phyloP scores from a whole-genome alignment of 30 jellyfish, hydroid and myxozoan genomes.

The Nemopilema nomurai region DNA sequence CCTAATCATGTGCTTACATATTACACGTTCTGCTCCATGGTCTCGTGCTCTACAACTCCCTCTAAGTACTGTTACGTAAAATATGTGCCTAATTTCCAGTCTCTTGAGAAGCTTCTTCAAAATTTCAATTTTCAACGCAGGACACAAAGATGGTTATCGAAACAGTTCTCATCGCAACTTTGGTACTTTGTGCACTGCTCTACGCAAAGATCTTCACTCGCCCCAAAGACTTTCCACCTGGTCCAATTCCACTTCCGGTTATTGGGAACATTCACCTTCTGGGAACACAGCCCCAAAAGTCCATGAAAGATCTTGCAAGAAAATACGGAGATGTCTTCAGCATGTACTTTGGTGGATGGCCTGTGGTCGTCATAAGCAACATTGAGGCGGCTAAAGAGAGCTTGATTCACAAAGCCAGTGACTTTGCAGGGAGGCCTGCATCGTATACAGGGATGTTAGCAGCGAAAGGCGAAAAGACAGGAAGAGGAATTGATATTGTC shows the following conservation, averaged over 20 bases:
- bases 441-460: slow-evolving; percentile 25
- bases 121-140: no score
- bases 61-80: no score
- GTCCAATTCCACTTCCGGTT: slow-evolving; percentile 60
- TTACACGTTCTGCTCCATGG: no score
- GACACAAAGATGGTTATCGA: slow-evolving; percentile 23
- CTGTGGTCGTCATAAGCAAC: slow-evolving; percentile 30
- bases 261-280: slow-evolving; percentile 60
- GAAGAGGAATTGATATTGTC: slow-evolving; percentile 61
- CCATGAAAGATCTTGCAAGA: slow-evolving; percentile 19
- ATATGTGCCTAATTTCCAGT: no score
- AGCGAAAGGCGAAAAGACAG: slow-evolving; percentile 70
- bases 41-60: no score
- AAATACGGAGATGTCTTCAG: slow-evolving; percentile 60
- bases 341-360: slow-evolving; percentile 51
- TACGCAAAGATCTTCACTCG: slow-evolving; percentile 23
- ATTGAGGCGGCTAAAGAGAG: slow-evolving; percentile 63
- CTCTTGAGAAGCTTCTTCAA: no score
- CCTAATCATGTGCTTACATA: no score
- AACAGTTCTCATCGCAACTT: slow-evolving; percentile 14
- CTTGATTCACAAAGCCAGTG: slow-evolving; percentile 36
- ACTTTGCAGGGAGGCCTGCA: slow-evolving; percentile 77
- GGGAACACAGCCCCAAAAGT: slow-evolving; percentile 50
- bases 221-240: slow-evolving; percentile 65
- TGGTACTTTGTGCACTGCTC: slow-evolving; percentile 3